Percentiles rank a stretch among this genome's conserved stretches.
Evolutionary conservation across 2,888 invertebrate genomes (phyloP).

Genomic region (Atethmia centrago): DNA sequence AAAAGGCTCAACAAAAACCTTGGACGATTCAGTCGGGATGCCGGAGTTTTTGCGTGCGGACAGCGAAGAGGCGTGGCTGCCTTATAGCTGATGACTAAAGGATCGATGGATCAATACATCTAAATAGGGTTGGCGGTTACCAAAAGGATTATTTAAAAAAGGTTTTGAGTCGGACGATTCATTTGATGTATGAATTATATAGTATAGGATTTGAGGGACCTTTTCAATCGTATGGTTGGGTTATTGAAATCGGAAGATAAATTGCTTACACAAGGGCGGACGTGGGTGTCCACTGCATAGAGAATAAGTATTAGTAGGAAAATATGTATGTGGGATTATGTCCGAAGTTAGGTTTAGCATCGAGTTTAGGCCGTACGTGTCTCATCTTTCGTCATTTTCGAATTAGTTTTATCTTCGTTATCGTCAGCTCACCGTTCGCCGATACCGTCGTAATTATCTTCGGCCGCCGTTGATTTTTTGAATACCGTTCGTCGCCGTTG

Average conservation of each 20-base stretch:
- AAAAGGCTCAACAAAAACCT: constrained; percentile 61
- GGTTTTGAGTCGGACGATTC: constrained; percentile 40
- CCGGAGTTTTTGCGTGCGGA: constrained; percentile 70
- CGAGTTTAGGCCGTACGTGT: no score
- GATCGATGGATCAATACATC: constrained; percentile 60
- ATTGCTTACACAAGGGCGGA: constrained; percentile 14
- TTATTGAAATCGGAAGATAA: constrained; percentile 43
- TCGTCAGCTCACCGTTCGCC: no score
- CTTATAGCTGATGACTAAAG: constrained; percentile 47
- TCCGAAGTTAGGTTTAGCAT: no score
- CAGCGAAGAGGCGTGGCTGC: constrained; percentile 73
- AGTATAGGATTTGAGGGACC: constrained; percentile 41
- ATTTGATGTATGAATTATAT: constrained; percentile 51
- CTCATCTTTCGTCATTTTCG: no score
- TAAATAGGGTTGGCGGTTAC: constrained; percentile 45
- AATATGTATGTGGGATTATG: no score
- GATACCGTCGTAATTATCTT: no score
- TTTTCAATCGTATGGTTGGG: constrained; percentile 32
- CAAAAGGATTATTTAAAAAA: constrained; percentile 60
- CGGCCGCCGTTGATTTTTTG: no score
- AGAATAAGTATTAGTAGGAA: background rate
- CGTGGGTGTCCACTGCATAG: background rate
- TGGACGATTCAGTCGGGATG: constrained; percentile 35
- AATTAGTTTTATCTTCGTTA: no score
- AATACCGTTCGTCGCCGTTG: no score